Conservation (phyloP, 2,888 invertebrate species). For the Liposcelis brunnea region DNA sequence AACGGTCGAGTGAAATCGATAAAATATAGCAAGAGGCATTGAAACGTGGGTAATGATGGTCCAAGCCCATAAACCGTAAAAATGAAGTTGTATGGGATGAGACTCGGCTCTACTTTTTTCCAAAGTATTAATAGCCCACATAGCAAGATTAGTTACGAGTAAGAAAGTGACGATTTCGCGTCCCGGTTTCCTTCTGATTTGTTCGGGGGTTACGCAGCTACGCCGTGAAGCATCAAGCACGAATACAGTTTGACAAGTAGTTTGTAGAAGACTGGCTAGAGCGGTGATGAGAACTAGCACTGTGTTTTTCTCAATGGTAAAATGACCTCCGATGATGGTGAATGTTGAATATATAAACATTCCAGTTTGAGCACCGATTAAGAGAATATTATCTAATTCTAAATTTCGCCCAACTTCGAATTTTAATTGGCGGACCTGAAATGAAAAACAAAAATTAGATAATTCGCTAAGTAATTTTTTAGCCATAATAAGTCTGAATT, state of each 20-base stretch:
- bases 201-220: conserved; percentile 25
- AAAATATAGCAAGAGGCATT: conserved; percentile 83
- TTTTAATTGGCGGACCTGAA: conserved; percentile 53
- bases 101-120: conserved; percentile 83
- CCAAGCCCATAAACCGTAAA: conserved; percentile 90
- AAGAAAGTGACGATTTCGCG: conserved; percentile 86
- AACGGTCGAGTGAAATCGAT: conserved; percentile 87
- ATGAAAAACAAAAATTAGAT: conserved; percentile 15
- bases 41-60: conserved; percentile 88
- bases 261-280: conserved; percentile 70
- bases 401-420: conserved; percentile 69
- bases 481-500: too few relatives aligned
- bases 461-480: conserved; percentile 1
- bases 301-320: conserved; percentile 64
- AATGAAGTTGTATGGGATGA: conserved; percentile 78
- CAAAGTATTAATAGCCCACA: conserved; percentile 88
- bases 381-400: conserved; percentile 73
- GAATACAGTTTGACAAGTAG: conserved; percentile 59
- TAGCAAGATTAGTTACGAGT: conserved; percentile 73
- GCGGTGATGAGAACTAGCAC: conserved; percentile 69
- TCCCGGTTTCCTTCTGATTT: conserved; percentile 74
- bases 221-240: neutral
- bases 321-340: conserved; percentile 84
- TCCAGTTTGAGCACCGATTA: conserved; percentile 86
- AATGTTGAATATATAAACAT: conserved; percentile 88